These are phyloP conservation scores for Ectobius pallidus DNA, from an alignment of 2,888 invertebrate species.

Conservation along the genomic window DNA sequence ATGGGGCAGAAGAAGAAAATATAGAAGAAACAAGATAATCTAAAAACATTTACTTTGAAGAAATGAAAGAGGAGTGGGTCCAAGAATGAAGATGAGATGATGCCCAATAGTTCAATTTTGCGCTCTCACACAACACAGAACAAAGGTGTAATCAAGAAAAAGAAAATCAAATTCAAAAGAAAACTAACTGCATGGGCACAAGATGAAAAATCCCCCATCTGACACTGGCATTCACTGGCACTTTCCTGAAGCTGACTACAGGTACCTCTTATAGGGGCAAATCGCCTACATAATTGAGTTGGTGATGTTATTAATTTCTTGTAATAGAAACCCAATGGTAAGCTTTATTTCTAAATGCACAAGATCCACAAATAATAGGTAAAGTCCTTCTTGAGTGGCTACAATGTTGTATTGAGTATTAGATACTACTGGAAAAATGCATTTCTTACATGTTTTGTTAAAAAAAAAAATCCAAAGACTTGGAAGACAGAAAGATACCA, in stretches of 20 bases:
- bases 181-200: not conserved
- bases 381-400: not conserved
- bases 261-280: too few relatives aligned
- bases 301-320: too few relatives aligned
- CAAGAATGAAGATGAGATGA: not conserved
- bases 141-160: too few relatives aligned
- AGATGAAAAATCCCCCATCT: not conserved
- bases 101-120: not conserved
- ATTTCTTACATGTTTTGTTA: too few relatives aligned
- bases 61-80: not conserved
- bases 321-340: too few relatives aligned
- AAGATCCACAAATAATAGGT: too few relatives aligned
- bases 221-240: too few relatives aligned
- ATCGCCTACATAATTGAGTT: too few relatives aligned
- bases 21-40: not conserved
- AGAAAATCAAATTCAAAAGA: not conserved
- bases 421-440: not conserved
- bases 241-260: too few relatives aligned
- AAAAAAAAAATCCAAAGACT: too few relatives aligned
- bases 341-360: too few relatives aligned
- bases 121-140: not conserved
- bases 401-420: not conserved
- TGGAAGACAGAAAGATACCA: too few relatives aligned
- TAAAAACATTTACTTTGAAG: not conserved
- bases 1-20: not conserved